Percentiles rank a stretch among this genome's conserved stretches.
Evolutionary conservation across 2,797 vertebrate species (phyloP).

Genomic region (Pseudochirops cupreus): DNA sequence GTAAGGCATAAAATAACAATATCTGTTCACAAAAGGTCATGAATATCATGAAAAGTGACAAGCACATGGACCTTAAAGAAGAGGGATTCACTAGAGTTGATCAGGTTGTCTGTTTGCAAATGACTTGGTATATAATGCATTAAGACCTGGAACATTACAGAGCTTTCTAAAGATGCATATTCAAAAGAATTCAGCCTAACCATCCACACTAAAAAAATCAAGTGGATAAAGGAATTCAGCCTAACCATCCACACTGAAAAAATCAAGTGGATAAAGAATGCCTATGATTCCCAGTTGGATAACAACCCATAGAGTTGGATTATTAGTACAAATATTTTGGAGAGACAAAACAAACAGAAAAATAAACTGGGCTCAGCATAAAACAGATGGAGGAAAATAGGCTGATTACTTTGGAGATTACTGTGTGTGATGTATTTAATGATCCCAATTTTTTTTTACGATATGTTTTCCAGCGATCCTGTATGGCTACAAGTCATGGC

Average conservation of each 20-base stretch:
- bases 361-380: background rate
- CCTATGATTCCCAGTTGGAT: background rate
- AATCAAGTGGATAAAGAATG: background rate
- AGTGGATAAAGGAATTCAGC: background rate
- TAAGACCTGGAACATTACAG: background rate
- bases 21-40: background rate
- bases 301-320: background rate
- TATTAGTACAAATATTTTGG: background rate
- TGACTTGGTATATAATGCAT: background rate
- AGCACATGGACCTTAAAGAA: background rate
- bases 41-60: background rate
- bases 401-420: background rate
- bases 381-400: background rate
- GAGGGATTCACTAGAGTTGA: background rate
- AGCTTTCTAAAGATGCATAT: background rate
- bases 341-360: background rate
- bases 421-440: background rate
- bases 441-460: background rate
- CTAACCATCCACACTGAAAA: background rate
- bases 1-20: background rate
- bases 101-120: background rate
- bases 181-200: background rate
- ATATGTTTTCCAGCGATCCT: background rate
- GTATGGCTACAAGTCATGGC: background rate
- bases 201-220: background rate